Evolutionary conservation across 2,113 vertebrate species (phyloP).

Genomic region (Cyprinodon variegatus): DNA sequence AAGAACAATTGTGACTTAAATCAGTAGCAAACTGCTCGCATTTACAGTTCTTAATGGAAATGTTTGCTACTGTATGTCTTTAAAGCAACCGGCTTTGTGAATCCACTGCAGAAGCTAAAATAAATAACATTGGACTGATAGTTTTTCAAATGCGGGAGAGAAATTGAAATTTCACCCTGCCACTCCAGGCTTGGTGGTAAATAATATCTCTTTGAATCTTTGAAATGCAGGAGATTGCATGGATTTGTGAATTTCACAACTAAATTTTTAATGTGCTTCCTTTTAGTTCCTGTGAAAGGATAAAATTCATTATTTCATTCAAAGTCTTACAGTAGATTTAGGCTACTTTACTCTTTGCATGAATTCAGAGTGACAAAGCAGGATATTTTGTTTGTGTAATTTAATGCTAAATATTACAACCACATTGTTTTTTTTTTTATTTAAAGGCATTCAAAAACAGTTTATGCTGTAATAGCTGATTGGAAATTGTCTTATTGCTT

Average conservation of each 20-base stretch:
- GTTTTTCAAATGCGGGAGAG: not conserved
- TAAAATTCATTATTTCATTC: not conserved
- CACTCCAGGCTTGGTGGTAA: too few species aligned
- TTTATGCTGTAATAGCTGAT: not conserved
- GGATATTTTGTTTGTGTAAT: not conserved
- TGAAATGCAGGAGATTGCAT: not conserved
- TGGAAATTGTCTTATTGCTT: not conserved
- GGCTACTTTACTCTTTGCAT: not conserved
- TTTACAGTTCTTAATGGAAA: not conserved
- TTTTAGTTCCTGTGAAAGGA: not conserved
- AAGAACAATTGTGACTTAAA: not conserved
- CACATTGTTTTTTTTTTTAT: not conserved
- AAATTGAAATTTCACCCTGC: too few species aligned
- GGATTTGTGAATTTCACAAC: not conserved
- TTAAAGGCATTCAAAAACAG: not conserved
- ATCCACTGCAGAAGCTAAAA: not conserved
- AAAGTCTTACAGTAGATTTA: not conserved
- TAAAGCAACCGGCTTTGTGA: not conserved
- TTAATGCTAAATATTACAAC: not conserved
- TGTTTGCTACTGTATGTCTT: not conserved
- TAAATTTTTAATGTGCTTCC: not conserved
- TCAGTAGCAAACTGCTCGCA: not conserved
- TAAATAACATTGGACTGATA: not conserved
- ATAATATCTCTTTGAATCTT: too few species aligned
- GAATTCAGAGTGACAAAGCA: not conserved